Evolutionary conservation across 2,888 invertebrate species (phyloP), one percentile per base, ranked within the genome.

Genomic region (Sphecodes monilicornis): DNA sequence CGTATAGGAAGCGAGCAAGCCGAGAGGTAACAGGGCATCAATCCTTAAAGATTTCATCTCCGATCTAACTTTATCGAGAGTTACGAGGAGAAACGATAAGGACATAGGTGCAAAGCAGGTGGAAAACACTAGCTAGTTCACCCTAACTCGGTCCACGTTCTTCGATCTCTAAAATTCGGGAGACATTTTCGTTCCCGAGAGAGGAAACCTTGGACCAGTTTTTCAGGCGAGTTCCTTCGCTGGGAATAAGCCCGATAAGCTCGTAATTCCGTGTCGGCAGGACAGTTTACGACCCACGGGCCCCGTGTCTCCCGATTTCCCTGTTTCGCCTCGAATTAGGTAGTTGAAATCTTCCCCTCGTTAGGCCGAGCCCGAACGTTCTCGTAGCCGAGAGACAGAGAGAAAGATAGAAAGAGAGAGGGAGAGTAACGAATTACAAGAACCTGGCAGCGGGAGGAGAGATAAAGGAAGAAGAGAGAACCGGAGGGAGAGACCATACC

Each of bases 301-400:
- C n/a, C 68, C 26, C 76, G 54, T 32, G 60, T 83, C 50, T 36
- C 74, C 43, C 79, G 82, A 78, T 82, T 86, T 82, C 85, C 72
- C 70, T 68, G 54, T 69, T 76, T 77, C 76, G 68, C 50, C 74
- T 75, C 46, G 79, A 85, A 88, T 82, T 83, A 83, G 87, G 70
- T 79, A 85, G 78, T 76, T 71, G 87, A 87, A 87, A 88, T 85
- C 76, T 86, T 85, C 81, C 72, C 85, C 84, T 88, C 83, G 86
- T 88, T 82, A 81, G 81, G 78, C 36, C 73, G 46, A 36, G 13
- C 71, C 57, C 22, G 64, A 64, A 66, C 72, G 68, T 66, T 36
- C 82, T 50, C 75, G 64, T 78, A 64, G 26, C 68, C 11, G 39
- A 39, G 16, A 64, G 39, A 36, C 54, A 11, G 54, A 11, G 54